Percentiles rank a stretch among this genome's conserved stretches.
These are phyloP conservation scores for Cerceris ruficornis DNA, from an alignment of 2,888 invertebrate species.

Conservation along the genomic window DNA sequence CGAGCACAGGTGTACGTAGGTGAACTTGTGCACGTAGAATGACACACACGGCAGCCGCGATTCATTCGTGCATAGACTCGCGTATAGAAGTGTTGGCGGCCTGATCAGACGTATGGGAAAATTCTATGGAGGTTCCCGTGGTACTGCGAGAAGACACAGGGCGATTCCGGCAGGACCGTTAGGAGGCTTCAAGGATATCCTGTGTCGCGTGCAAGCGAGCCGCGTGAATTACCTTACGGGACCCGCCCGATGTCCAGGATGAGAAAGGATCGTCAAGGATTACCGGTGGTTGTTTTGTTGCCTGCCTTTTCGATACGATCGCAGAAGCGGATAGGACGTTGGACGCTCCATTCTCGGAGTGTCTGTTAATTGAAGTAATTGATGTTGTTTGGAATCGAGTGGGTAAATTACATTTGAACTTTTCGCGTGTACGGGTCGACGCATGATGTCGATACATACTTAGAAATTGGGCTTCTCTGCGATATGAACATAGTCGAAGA, in stretches of 20 bases:
- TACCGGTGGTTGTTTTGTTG: constrained; percentile 59
- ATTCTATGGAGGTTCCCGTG: constrained; percentile 70
- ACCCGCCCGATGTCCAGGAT: constrained; percentile 44
- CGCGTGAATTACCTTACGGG: constrained; percentile 74
- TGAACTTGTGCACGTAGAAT: constrained; percentile 18
- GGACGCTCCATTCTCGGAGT: too few species aligned
- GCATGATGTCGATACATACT: too few species aligned
- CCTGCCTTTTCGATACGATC: constrained; percentile 41
- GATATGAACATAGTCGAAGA: too few species aligned
- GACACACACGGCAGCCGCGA: constrained; percentile 4
- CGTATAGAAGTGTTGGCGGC: constrained; percentile 18
- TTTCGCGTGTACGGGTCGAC: too few species aligned
- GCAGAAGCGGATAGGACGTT: too few species aligned
- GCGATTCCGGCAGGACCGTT: constrained; percentile 72
- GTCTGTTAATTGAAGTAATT: too few species aligned
- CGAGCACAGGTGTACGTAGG: constrained; percentile 23
- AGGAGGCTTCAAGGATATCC: constrained; percentile 80
- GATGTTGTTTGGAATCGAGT: too few species aligned
- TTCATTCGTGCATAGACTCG: constrained; percentile 30
- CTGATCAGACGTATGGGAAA: constrained; percentile 72
- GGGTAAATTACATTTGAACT: too few species aligned
- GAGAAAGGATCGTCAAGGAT: constrained; percentile 71
- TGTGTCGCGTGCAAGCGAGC: constrained; percentile 77
- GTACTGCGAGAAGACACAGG: constrained; percentile 55
- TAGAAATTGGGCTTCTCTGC: too few species aligned